Percentiles rank a stretch among this genome's conserved stretches.
Conservation (phyloP, 2,113 vertebrate species). For the Acanthisitta chloris region DNA sequence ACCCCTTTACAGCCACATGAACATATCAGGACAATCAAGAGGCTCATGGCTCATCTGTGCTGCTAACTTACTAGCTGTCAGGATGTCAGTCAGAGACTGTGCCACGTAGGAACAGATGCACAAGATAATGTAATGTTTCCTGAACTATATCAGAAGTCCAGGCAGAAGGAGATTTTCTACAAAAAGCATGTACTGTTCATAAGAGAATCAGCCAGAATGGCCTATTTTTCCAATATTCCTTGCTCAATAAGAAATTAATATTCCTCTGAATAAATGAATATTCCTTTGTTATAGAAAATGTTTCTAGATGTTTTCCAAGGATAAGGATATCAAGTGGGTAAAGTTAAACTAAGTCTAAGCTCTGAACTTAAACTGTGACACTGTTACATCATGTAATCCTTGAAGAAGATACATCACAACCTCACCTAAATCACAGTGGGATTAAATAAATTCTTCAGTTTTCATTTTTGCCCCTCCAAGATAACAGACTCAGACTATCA, state of each 20-base stretch:
- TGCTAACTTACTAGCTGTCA: neutral
- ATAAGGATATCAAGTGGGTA: neutral
- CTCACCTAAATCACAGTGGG: neutral
- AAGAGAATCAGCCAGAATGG: neutral
- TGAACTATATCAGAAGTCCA: neutral
- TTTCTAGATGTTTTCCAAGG: neutral
- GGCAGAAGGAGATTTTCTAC: neutral
- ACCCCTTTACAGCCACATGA: neutral
- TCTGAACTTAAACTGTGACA: neutral
- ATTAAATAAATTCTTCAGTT: neutral
- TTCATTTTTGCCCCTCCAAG: neutral
- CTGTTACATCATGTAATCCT: neutral
- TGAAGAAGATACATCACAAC: neutral
- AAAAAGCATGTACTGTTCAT: neutral
- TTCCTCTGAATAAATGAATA: too few relatives aligned
- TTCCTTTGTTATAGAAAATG: neutral
- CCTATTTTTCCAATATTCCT: neutral
- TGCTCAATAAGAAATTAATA: neutral
- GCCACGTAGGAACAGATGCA: neutral
- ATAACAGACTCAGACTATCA: neutral
- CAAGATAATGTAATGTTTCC: neutral
- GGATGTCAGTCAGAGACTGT: neutral
- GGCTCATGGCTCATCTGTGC: rapidly evolving
- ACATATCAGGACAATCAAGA: neutral
- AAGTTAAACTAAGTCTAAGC: neutral